Evolutionary conservation across 2,113 vertebrate genomes (phyloP).

Genomic region (Murina feae): DNA sequence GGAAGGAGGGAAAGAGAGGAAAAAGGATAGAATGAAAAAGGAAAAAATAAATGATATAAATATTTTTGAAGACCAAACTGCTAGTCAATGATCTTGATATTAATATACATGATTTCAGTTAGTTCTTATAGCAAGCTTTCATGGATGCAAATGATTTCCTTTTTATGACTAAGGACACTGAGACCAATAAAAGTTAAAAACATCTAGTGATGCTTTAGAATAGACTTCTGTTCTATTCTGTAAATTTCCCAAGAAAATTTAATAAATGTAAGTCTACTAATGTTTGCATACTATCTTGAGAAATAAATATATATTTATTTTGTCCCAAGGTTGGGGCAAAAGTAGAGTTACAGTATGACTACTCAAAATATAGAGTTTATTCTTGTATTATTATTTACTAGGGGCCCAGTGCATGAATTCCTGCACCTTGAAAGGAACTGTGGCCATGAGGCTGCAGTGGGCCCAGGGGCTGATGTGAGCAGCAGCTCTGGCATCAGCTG

Average conservation of each 20-base stretch:
- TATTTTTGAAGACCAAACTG: neutral
- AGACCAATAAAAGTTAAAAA: neutral
- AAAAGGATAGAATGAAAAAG: neutral
- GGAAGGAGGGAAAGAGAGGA: neutral
- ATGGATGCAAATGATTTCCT: neutral
- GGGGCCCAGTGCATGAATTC: no score
- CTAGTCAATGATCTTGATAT: neutral
- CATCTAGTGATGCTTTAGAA: neutral
- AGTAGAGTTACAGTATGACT: neutral
- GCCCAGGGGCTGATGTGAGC: no score
- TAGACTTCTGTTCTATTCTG: neutral
- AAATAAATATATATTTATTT: neutral
- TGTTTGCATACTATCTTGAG: neutral
- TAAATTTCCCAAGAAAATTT: neutral
- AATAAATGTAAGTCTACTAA: slow-evolving; percentile 10
- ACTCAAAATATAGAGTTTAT: neutral
- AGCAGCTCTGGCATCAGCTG: no score
- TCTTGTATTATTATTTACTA: neutral
- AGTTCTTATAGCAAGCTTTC: neutral
- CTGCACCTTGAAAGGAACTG: no score
- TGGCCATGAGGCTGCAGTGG: no score
- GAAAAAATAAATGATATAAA: neutral
- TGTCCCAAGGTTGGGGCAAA: neutral
- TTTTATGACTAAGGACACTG: neutral
- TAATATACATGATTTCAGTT: neutral